Base-by-base conservation (phyloP, 2,797 vertebrate genomes). In the Echiichthys vipera region DNA sequence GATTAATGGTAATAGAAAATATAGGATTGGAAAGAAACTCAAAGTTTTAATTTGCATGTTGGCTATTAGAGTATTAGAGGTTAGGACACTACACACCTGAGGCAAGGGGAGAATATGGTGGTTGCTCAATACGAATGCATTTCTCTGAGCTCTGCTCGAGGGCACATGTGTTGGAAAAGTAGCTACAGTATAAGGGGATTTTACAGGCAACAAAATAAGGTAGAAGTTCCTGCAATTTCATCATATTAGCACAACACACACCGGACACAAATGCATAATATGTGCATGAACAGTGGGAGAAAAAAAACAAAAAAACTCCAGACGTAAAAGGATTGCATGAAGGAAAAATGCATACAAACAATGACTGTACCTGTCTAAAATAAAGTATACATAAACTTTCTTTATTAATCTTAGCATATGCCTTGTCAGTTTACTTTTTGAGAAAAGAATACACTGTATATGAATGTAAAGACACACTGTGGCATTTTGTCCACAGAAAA, bases 81-180 rank as follows among this genome's bases (percentile, higher is more conserved):
- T 47, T 13, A 32, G 55, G 71, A 65, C 67, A 67, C 59, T 15
- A 14, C 27, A 3, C 0, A 46, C 81, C 74, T 46, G 70, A 11
- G 76, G 85, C 70, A 57, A 42, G 7, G 22, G 34, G 55, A 64
- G 27, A 43, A 15, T 34, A 63, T 30, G 37, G 20, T n/a, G 39
- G 47, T 83, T 88, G 75, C 84, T 76, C 70, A 87, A 76, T 25
- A 27, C 12, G 13, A 83, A 55, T 43, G 27, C 13, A 43, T 67
- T 54, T 68, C 59, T 79, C 25, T 13, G 27, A 46, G 45, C 17
- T 32, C n/a, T 46, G 81, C 79, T 71, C 0, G 0, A 46, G 56
- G 80, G 65, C n/a, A 25, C 42, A 2, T 27, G 47, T 63, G 46
- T 27, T 39, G 46, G 57, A 11, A n/a, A 18, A 50, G 34, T 7